Evolutionary conservation across 2,113 vertebrate species (phyloP).

Genomic region (Corynorhinus townsendii): DNA sequence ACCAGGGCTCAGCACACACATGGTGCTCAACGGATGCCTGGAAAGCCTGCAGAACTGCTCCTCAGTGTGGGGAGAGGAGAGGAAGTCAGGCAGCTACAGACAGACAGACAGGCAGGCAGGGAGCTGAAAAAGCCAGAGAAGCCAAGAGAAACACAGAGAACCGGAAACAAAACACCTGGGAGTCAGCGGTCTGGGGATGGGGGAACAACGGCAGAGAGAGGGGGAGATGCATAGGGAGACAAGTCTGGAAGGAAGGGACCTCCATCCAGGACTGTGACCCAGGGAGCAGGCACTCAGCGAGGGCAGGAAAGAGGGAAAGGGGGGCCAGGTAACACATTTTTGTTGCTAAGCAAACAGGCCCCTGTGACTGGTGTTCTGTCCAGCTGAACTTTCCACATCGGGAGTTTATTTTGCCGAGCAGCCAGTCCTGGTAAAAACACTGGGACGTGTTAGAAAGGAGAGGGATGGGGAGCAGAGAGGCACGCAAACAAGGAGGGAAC

Average conservation of each 20-base stretch:
- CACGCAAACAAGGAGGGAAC: not conserved
- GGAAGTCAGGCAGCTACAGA: not conserved
- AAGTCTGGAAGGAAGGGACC: not conserved
- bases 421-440: not conserved
- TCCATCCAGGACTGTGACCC: not conserved
- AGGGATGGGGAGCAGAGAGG: not conserved
- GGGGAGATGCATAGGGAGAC: not conserved
- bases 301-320: accelerated
- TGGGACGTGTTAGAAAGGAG: not conserved
- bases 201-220: not conserved
- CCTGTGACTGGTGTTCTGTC: not conserved
- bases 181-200: accelerated
- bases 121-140: not conserved
- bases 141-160: not conserved
- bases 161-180: not conserved
- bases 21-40: not conserved
- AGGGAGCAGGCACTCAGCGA: not conserved
- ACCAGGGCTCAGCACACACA: not conserved
- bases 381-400: not conserved
- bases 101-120: not conserved
- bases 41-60: not conserved
- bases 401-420: not conserved
- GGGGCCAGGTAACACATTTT: not conserved
- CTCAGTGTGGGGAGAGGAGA: not conserved
- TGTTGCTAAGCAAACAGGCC: not conserved